Percentiles rank a stretch among this genome's conserved stretches.
These are phyloP conservation scores for Discoglossus pictus DNA, from an alignment of 2,797 vertebrate genomes.

Conservation along the genomic window DNA sequence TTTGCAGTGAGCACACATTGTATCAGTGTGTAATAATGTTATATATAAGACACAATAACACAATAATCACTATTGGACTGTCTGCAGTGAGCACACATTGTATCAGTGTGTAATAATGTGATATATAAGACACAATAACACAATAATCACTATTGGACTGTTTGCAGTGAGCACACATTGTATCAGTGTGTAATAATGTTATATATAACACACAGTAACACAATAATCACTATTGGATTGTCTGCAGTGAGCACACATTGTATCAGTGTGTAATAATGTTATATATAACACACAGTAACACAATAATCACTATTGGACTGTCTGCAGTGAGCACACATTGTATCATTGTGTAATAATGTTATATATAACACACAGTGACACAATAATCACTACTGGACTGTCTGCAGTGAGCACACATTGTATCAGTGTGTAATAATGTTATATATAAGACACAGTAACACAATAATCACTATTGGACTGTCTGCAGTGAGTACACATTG, in stretches of 20 bases:
- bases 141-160: no score
- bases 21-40: background rate
- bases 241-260: constrained; percentile 12
- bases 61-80: no score
- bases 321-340: constrained; percentile 12
- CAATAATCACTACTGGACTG: no score
- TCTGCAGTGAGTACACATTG: constrained; percentile 12
- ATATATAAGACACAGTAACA: no score
- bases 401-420: constrained; percentile 12
- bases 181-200: background rate
- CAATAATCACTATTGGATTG: no score
- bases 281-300: no score
- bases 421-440: background rate
- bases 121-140: no score
- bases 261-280: background rate
- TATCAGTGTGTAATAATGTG: background rate
- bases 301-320: no score
- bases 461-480: no score
- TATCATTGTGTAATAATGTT: background rate
- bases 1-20: constrained; percentile 12
- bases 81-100: constrained; percentile 12
- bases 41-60: no score
- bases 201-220: no score
- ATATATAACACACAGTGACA: no score
- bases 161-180: constrained; percentile 12